A percentile compares a stretch with the other conserved stretches of the same genome.
These are phyloP conservation scores for Sebastes trivittatus DNA, from an alignment of 2,797 vertebrate genomes.

Conservation along the genomic window DNA sequence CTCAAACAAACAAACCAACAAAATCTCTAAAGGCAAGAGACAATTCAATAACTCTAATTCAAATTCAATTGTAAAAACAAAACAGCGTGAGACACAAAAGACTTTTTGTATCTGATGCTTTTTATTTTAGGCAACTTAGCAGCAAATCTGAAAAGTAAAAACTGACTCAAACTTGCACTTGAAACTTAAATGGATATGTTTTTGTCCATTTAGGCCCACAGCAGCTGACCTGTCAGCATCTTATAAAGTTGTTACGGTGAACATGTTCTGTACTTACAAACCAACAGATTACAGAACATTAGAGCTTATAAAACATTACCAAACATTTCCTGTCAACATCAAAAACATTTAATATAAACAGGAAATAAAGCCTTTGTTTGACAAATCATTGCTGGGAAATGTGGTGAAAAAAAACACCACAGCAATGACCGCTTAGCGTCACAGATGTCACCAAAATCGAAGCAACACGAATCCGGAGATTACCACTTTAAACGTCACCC, in stretches of 20 bases:
- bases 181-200: neutral
- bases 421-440: neutral
- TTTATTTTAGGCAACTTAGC: neutral
- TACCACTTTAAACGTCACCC: conserved; percentile 21
- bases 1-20: neutral
- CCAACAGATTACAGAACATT: neutral
- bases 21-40: neutral
- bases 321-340: neutral
- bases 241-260: neutral
- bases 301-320: neutral
- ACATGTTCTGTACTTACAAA: neutral
- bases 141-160: neutral
- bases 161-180: neutral
- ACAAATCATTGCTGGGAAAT: neutral
- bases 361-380: conserved; percentile 3
- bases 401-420: neutral
- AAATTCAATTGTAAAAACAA: neutral
- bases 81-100: neutral
- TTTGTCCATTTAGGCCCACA: neutral
- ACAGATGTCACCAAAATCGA: conserved; percentile 48
- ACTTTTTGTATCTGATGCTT: neutral
- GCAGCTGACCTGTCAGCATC: neutral
- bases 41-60: neutral
- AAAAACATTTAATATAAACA: neutral
- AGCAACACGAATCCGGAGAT: conserved; percentile 19